These are phyloP conservation scores for Clarias platycephalus DNA, from an alignment of 2,797 vertebrate species.

Conservation along the genomic window DNA sequence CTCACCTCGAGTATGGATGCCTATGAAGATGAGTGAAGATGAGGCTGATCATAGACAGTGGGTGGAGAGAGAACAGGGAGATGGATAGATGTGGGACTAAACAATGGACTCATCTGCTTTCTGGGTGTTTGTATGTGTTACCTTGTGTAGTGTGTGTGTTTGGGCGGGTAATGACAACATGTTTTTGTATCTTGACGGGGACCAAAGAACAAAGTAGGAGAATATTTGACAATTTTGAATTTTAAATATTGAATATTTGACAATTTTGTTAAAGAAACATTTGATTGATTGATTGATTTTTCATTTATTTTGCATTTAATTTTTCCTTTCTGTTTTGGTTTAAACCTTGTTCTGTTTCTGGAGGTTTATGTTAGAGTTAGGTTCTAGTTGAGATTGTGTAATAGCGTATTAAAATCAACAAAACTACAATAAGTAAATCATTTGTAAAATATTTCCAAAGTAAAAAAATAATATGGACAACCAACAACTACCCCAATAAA, in stretches of 20 bases:
- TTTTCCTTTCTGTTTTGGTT: not conserved
- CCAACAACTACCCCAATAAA: not conserved
- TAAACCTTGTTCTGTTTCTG: too few relatives aligned
- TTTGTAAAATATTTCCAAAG: not conserved
- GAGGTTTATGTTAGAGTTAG: not conserved
- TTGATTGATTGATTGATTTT: not conserved
- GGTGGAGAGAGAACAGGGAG: slow-evolving; percentile 62
- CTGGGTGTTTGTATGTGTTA: slow-evolving; percentile 16
- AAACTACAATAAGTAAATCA: too few relatives aligned
- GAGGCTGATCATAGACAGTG: slow-evolving; percentile 64
- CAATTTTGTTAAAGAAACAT: not conserved
- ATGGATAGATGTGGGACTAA: slow-evolving; percentile 54
- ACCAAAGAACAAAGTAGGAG: not conserved
- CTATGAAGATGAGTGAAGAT: slow-evolving; percentile 66
- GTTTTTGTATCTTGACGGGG: slow-evolving; percentile 23
- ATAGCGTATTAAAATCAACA: too few relatives aligned
- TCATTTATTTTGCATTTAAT: too few relatives aligned
- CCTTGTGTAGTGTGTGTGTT: not conserved
- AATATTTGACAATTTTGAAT: not conserved
- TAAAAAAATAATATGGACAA: not conserved
- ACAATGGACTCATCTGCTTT: slow-evolving; percentile 52
- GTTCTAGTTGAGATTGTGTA: not conserved
- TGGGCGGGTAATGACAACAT: not conserved
- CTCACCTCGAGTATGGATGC: slow-evolving; percentile 63
- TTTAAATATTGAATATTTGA: not conserved